phyloP scores from a whole-genome alignment of 2,797 vertebrate genomes.

The Poliocrania exsul region DNA sequence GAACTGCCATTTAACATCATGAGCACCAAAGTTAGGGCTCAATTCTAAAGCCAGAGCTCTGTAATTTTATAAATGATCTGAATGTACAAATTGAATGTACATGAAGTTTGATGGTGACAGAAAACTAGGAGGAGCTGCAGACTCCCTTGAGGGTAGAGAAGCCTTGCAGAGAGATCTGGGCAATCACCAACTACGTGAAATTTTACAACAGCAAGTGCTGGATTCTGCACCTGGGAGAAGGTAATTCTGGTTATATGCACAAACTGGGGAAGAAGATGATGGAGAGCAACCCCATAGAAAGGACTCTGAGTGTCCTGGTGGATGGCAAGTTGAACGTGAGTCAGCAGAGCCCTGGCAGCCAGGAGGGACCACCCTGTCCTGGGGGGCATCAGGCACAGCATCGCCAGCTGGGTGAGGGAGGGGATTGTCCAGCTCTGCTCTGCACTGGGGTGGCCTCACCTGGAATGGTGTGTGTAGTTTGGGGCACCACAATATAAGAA shows the following conservation, averaged over 20 bases:
- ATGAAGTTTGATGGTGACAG: not conserved
- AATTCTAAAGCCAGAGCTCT: not conserved
- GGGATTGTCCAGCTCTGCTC: not conserved
- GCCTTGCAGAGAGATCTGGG: not conserved
- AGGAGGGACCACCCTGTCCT: not conserved
- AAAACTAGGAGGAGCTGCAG: not conserved
- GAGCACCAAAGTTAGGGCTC: not conserved
- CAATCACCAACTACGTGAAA: not conserved
- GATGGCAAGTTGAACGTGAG: not conserved
- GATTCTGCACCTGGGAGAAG: not conserved
- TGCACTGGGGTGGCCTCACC: not conserved
- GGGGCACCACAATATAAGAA: not conserved
- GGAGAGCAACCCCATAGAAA: not conserved
- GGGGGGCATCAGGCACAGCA: not conserved
- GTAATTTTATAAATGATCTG: not conserved
- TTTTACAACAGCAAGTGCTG: not conserved
- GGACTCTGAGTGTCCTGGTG: not conserved
- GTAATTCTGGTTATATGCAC: not conserved
- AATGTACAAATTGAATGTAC: not conserved
- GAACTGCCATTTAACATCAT: not conserved
- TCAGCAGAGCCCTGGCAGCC: not conserved
- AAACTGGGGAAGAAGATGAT: too few relatives aligned
- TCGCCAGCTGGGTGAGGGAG: fast-evolving
- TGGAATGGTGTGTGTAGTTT: not conserved
- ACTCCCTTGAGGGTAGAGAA: not conserved